Conservation (phyloP, 2,888 invertebrate genomes). For the Agonopterix alstromeriana region DNA sequence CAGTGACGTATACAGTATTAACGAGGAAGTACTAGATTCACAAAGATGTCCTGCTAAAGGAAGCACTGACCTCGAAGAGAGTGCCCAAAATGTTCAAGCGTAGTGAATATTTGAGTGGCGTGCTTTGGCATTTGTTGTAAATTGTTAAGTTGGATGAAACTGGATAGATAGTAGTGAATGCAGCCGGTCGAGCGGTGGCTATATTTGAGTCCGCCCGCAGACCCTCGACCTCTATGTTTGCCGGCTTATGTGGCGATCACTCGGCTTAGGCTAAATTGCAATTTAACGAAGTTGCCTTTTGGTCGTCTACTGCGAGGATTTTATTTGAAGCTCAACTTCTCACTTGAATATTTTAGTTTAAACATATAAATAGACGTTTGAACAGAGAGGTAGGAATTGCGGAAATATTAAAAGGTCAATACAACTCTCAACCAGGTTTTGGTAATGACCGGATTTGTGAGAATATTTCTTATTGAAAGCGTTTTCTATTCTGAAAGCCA, state of each 20-base stretch:
- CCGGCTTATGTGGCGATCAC: slow-evolving; percentile 55
- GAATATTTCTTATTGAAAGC: too few relatives aligned
- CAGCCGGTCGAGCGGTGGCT: slow-evolving; percentile 27
- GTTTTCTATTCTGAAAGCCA: too few relatives aligned
- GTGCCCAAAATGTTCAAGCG: not conserved
- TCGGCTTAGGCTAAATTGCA: slow-evolving; percentile 61
- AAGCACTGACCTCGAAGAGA: not conserved
- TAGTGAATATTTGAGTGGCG: slow-evolving; percentile 7
- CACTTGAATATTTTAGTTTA: not conserved
- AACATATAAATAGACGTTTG: not conserved
- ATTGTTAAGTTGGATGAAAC: slow-evolving; percentile 36
- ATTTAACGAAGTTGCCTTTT: slow-evolving; percentile 49
- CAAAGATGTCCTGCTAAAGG: not conserved
- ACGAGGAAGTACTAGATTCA: not conserved
- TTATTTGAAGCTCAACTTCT: slow-evolving; percentile 6
- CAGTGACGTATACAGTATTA: not conserved
- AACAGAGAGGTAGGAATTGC: too few relatives aligned
- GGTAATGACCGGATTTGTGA: too few relatives aligned
- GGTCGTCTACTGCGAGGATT: slow-evolving; percentile 18
- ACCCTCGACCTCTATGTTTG: slow-evolving; percentile 42
- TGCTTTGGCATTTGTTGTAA: slow-evolving; percentile 21
- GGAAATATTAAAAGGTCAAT: too few relatives aligned
- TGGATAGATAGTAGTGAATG: slow-evolving; percentile 32
- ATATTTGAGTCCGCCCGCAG: slow-evolving; percentile 40
- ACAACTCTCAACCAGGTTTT: too few relatives aligned